A percentile compares a stretch with the other conserved stretches of the same genome.
phyloP scores from a whole-genome alignment of 1,140 invertebrate genomes.

The Charaxes varanes region DNA sequence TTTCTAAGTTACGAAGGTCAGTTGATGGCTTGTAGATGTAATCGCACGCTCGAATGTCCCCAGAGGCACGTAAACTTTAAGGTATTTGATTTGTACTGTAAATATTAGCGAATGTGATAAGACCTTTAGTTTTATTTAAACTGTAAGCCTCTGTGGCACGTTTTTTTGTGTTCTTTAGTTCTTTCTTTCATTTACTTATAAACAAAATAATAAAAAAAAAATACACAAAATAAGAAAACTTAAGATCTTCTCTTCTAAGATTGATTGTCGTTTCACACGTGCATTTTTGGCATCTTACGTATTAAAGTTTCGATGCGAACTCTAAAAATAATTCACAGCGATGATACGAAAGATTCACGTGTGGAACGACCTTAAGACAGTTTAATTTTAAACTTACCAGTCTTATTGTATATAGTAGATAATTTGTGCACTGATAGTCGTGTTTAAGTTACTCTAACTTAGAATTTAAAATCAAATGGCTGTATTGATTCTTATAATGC shows the following conservation, averaged over 20 bases:
- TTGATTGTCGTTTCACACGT: too few species aligned
- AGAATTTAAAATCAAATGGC: conserved; percentile 52
- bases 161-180: conserved; percentile 55
- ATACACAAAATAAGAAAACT: conserved; percentile 34
- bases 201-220: conserved; percentile 56
- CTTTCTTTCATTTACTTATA: conserved; percentile 44
- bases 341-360: too few species aligned
- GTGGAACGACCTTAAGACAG: conserved; percentile 26
- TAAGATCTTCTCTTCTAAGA: conserved; percentile 33
- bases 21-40: conserved; percentile 11
- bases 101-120: conserved; percentile 44
- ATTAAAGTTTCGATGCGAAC: too few species aligned
- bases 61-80: neutral
- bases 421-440: conserved; percentile 62
- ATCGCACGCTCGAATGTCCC: conserved; percentile 30
- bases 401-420: conserved; percentile 58
- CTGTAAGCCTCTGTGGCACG: conserved; percentile 28
- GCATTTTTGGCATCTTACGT: too few species aligned
- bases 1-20: conserved; percentile 20
- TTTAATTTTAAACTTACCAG: conserved; percentile 41
- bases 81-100: conserved; percentile 25
- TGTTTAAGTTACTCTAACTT: conserved; percentile 56
- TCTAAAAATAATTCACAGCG: too few species aligned
- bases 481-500: conserved; percentile 49
- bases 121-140: conserved; percentile 39